Base-by-base conservation (phyloP, 2,797 vertebrate genomes). In the Tamandua tetradactyla region DNA sequence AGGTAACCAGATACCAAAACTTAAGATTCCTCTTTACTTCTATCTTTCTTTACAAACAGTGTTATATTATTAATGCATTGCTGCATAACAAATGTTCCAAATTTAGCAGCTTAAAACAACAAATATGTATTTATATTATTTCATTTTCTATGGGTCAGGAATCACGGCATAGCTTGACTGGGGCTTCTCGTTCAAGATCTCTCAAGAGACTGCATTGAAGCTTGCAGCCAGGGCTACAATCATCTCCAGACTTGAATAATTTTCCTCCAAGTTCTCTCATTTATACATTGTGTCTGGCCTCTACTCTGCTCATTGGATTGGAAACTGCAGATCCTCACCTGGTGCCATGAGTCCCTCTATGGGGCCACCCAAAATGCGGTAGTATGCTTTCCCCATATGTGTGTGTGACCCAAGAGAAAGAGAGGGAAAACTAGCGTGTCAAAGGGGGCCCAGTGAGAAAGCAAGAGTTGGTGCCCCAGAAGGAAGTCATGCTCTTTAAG, bases 381-480 rank as follows among this genome's bases (percentile, higher is more conserved):
- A 35, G 2, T 10, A 42, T 25, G n/a, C 14, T 78, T 62, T 30
- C 12, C 17, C 4, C 23, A 2, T 40, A 47, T 13, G 20, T 79
- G 30, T 37, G 20, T 79, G 30, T 37, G 47, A 44, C 14, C 12
- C 20, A 30, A 76, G 47, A 55, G 17, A 47, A 17, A 9, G 12
- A 79, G 7, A 23, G 2, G 11, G 5, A 40, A 5, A 52, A 0
- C 1, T 5, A 71, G 0, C 2, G 4, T 72, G 8, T 42, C 30
- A 72, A 35, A 27, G 68, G 27, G 69, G 6, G 90, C 11, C 8
- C 13, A 78, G 14, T 68, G 22, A 49, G 10, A 61, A 5, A 76
- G n/a, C 2, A 68, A 84, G 37, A 44, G n/a, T 74, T 17, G 15
- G 14, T 15, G 2, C 49, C 32, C n/a, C 35, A 35, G 9, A 27